Percentiles rank a stretch among this genome's conserved stretches.
Conservation (phyloP, 92 coral and sea anemone genomes). For the Umimayanthus chanpuru region DNA sequence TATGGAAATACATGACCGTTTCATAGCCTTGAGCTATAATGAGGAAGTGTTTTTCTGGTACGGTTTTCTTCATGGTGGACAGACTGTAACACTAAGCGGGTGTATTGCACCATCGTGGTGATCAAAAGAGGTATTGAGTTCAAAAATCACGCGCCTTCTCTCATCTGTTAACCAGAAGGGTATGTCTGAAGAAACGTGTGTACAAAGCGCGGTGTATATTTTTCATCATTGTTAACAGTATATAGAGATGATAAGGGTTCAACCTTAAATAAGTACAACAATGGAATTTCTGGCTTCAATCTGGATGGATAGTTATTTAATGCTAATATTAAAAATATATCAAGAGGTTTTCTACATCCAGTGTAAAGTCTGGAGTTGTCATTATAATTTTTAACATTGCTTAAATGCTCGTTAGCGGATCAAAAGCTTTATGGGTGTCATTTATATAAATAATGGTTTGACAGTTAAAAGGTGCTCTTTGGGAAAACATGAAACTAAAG, state of each 20-base stretch:
- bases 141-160: background rate
- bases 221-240: background rate
- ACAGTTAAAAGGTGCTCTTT: slow-evolving; percentile 40
- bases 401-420: slow-evolving; percentile 45
- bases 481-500: slow-evolving; percentile 20
- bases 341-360: background rate
- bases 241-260: background rate
- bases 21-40: slow-evolving; percentile 27
- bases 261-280: background rate
- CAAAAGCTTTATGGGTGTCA: slow-evolving; percentile 39
- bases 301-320: slow-evolving; percentile 32
- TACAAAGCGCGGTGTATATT: background rate
- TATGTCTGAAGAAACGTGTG: background rate
- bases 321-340: slow-evolving; percentile 42
- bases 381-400: slow-evolving; percentile 45
- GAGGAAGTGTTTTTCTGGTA: background rate
- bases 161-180: slow-evolving; percentile 29
- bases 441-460: slow-evolving; percentile 39
- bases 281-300: background rate
- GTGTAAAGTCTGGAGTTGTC: slow-evolving; percentile 38
- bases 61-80: slow-evolving; percentile 26
- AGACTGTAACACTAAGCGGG: slow-evolving; percentile 28
- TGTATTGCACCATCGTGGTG: slow-evolving; percentile 1
- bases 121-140: slow-evolving; percentile 27
- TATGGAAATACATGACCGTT: background rate